A percentile compares a stretch with the other conserved stretches of the same genome.
These are phyloP conservation scores for Sylvia atricapilla DNA, from an alignment of 2,113 vertebrate species.

Conservation along the genomic window DNA sequence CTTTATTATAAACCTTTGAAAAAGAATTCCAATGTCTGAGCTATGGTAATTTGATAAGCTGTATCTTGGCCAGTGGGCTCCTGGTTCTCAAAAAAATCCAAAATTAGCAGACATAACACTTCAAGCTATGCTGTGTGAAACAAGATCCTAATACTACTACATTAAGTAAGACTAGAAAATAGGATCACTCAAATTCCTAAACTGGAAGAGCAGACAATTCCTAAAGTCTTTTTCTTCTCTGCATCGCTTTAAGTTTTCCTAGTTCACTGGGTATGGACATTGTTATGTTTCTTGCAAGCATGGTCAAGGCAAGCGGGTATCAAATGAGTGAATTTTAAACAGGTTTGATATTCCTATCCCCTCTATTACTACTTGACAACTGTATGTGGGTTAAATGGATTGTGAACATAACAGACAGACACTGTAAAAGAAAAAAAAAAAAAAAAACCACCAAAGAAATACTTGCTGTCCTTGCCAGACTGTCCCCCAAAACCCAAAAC, in stretches of 20 bases:
- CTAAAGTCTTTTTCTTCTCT: neutral
- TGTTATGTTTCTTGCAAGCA: neutral
- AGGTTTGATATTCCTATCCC: neutral
- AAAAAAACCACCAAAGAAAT: neutral
- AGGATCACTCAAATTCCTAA: neutral
- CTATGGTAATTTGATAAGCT: neutral
- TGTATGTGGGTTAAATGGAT: neutral
- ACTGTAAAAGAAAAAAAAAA: neutral
- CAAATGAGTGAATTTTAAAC: neutral
- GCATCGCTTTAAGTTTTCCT: neutral
- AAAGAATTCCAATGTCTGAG: constrained; percentile 14
- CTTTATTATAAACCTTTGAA: constrained; percentile 5
- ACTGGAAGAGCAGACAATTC: neutral
- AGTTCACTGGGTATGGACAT: neutral
- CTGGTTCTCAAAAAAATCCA: neutral
- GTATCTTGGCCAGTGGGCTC: neutral
- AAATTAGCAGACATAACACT: constrained; percentile 33
- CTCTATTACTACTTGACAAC: neutral
- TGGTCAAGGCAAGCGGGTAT: neutral
- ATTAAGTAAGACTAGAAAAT: neutral
- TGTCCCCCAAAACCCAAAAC: neutral
- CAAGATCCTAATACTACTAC: neutral
- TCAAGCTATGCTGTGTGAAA: neutral
- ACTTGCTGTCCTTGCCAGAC: neutral
- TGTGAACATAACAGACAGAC: neutral